Percentiles rank a stretch among this genome's conserved stretches.
Conservation (phyloP, 2,888 invertebrate genomes). For the Scaptomyza parva region DNA sequence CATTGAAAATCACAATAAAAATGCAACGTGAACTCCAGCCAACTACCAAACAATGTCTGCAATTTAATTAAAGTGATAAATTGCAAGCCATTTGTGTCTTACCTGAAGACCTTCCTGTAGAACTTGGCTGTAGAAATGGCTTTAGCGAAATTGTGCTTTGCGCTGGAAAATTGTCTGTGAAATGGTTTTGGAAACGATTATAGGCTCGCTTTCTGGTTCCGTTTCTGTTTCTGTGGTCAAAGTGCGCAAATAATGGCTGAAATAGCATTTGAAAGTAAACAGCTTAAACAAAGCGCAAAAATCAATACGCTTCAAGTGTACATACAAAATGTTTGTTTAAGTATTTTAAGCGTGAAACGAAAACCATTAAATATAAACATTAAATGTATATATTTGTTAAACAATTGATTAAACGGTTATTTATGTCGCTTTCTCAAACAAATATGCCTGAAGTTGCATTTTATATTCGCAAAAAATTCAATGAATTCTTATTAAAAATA, state of each 20-base stretch:
- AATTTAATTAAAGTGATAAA: constrained; percentile 77
- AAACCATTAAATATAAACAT: neutral
- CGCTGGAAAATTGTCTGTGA: constrained; percentile 29
- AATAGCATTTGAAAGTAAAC: neutral
- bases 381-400: too few relatives aligned
- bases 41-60: constrained; percentile 28
- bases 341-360: too few relatives aligned
- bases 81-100: constrained; percentile 56
- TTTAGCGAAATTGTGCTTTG: constrained; percentile 2
- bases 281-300: constrained; percentile 11
- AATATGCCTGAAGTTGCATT: neutral
- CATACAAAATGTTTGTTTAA: neutral
- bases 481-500: neutral
- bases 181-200: constrained; percentile 30
- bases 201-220: too few relatives aligned
- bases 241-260: constrained; percentile 2
- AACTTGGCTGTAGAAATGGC: neutral
- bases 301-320: neutral
- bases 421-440: neutral
- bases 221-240: too few relatives aligned
- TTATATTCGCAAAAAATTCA: neutral
- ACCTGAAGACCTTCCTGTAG: constrained; percentile 7
- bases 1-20: constrained; percentile 49
- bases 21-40: constrained; percentile 32
- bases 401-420: too few relatives aligned